These are phyloP conservation scores for Mus spicilegus DNA, from an alignment of 2,113 vertebrate species.

Conservation along the genomic window DNA sequence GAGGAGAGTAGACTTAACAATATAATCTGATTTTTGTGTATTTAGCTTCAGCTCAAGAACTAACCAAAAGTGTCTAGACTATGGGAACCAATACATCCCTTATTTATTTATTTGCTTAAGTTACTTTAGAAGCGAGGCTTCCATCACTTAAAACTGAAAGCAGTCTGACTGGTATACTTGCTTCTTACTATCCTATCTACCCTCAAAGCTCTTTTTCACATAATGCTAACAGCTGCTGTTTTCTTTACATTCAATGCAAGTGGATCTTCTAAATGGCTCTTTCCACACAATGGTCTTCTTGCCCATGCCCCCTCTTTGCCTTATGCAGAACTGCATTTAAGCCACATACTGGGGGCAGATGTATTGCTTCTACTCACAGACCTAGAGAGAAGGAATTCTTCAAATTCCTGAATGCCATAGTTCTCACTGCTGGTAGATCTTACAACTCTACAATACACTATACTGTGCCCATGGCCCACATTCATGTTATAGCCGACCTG, in stretches of 20 bases:
- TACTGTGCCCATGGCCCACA: rapidly evolving
- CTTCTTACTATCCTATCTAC: neutral
- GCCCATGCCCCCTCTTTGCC: neutral
- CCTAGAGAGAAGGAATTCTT: constrained; percentile 36
- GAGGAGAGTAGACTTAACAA: neutral
- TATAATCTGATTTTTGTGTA: neutral
- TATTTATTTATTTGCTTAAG: constrained; percentile 44
- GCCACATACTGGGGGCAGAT: neutral
- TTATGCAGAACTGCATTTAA: constrained; percentile 26
- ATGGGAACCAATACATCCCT: constrained; percentile 10
- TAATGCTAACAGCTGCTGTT: neutral
- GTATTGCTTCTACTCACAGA: neutral
- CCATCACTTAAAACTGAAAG: constrained; percentile 33
- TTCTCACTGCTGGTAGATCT: neutral
- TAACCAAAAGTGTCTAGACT: constrained; percentile 22
- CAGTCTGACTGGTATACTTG: neutral
- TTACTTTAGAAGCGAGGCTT: constrained; percentile 30
- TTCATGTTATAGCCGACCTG: neutral
- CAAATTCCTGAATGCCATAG: neutral
- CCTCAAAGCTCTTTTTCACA: neutral
- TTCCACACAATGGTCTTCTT: neutral
- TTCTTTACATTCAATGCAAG: neutral
- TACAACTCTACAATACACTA: neutral
- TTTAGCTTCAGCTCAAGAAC: neutral
- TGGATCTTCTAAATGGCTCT: neutral